Conservation (phyloP, 2,113 vertebrate genomes). For the Triplophysa siluroides region DNA sequence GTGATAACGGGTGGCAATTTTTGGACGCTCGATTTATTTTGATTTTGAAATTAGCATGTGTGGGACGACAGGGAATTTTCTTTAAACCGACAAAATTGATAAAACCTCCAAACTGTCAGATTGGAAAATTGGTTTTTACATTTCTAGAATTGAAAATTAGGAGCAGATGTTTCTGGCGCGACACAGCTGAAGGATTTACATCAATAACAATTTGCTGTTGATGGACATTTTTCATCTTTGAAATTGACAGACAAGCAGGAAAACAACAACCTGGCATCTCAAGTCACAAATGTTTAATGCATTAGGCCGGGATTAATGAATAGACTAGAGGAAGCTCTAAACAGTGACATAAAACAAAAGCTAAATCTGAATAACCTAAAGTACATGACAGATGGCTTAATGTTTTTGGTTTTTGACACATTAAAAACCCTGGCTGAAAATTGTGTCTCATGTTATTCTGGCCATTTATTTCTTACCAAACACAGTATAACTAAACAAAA, state of each 20-base stretch:
- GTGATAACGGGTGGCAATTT: not conserved
- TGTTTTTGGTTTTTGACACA: not conserved
- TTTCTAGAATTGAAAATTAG: conserved; percentile 42
- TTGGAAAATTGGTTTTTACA: conserved; percentile 42
- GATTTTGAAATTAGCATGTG: conserved; percentile 26
- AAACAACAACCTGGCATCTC: conserved; percentile 33
- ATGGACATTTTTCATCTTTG: conserved; percentile 43
- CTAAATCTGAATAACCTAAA: not conserved
- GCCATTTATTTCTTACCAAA: not conserved
- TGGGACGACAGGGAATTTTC: not conserved
- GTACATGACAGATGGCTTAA: not conserved
- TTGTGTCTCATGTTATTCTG: not conserved
- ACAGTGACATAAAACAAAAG: not conserved
- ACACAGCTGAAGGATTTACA: conserved; percentile 46
- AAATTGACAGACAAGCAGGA: conserved; percentile 41
- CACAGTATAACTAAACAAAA: no score
- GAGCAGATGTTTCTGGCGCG: conserved; percentile 39
- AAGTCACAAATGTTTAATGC: conserved; percentile 34
- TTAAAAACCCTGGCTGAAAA: not conserved
- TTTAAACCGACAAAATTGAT: conserved; percentile 41
- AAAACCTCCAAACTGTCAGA: conserved; percentile 45
- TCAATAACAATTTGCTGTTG: conserved; percentile 47
- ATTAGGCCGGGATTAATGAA: conserved; percentile 18
- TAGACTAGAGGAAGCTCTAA: not conserved
- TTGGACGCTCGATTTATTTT: conserved; percentile 10